Base-by-base conservation (phyloP, 2,888 invertebrate species). In the Amblyjoppa fuscipennis region DNA sequence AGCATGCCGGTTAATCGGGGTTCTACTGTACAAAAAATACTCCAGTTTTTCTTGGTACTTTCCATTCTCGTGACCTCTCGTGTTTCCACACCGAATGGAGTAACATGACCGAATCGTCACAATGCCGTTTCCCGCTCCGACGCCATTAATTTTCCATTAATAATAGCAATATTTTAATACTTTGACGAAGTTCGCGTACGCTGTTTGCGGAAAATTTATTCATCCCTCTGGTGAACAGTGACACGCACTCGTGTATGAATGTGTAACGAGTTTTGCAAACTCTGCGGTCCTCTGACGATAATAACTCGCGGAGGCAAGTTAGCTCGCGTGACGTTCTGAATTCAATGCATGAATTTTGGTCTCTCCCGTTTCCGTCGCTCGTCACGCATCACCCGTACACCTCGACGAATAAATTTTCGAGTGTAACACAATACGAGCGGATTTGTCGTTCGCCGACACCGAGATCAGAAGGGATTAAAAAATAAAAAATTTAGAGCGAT, bases 211-310 rank as follows among this genome's bases (percentile, higher is more conserved):
- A 16, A 71, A 64, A 76, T 70, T 51, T 82, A 71, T 76, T 75
- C 49, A 61, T 31, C n/a, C 45, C 45, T 49, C 49, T 59, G 56
- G 53, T 56, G 41, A 64, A 64, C 66, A 20, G 13, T 75, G 74
- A 69, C 81, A 75, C 61, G 75, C 70, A 51, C 31, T 9, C 31
- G n/a, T 20, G 28, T 70, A 70, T 71, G 81, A 76, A 68, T 82
- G 69, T 75, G 28, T 76, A 82, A 76, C 81, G 81, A 82, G 76
- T 70, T 82, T 71, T 76, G 64, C 64, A 41, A 82, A 82, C 81
- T 82, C 31, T 20, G 70, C n/a, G 28, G 73, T 66, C 28, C 73
- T 28, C 68, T 56, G 68, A 45, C 66, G 31, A 68, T 16, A 13
- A 49, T 51, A 56, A 38, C 53, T 41, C 64, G 66, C 28, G 4